These are phyloP conservation scores for Carterocephalus palaemon DNA, from an alignment of 2,888 invertebrate species.

Conservation along the genomic window DNA sequence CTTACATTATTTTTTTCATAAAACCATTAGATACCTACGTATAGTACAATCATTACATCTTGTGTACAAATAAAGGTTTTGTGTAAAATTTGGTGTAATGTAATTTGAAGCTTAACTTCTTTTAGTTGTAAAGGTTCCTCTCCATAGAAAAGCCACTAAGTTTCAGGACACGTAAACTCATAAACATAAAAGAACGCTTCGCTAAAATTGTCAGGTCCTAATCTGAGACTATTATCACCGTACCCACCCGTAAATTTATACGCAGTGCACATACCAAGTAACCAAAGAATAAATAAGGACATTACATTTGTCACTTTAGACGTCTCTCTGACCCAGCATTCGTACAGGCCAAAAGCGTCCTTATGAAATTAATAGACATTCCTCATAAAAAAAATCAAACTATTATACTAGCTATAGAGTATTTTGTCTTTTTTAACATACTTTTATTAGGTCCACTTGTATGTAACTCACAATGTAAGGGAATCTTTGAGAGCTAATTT, in stretches of 20 bases:
- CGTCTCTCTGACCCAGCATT: neutral
- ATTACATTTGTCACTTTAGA: conserved; percentile 19
- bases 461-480: no score
- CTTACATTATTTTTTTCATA: no score
- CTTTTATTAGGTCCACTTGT: no score
- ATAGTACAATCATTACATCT: no score
- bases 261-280: conserved; percentile 39
- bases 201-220: conserved; percentile 52
- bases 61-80: neutral
- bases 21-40: no score
- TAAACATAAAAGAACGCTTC: conserved; percentile 56
- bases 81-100: conserved; percentile 11
- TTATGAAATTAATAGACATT: no score
- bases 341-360: neutral
- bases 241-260: conserved; percentile 44
- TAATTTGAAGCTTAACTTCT: conserved; percentile 22
- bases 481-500: no score
- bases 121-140: conserved; percentile 32
- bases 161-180: conserved; percentile 56
- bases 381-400: no score
- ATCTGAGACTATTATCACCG: conserved; percentile 48
- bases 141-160: conserved; percentile 38
- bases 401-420: no score
- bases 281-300: conserved; percentile 33
- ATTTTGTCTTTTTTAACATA: no score